Evolutionary conservation across 1,140 invertebrate species (phyloP), one percentile per base, ranked within the genome.

Genomic region (Dendroctonus valens): DNA sequence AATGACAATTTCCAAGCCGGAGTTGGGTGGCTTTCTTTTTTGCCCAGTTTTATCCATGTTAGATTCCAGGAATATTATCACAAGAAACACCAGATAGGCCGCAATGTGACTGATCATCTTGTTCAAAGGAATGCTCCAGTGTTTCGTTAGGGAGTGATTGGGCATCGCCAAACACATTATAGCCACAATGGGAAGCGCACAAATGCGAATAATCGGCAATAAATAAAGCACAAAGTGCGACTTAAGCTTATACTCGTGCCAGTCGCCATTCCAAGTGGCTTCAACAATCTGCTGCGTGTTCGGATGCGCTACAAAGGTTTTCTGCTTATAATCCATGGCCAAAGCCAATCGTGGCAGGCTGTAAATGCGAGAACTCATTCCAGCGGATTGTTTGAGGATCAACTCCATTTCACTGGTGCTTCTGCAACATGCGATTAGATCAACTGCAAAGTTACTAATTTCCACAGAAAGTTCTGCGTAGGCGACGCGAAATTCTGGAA

Each of bases 221-320:
- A 74, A 14, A n/a, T 70, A 65, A 70, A 80, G 81, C 0, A 70
- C 40, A 5, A 76, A 49, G 0, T 42, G 46, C 0, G 76, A 75
- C 70, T 80, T 84, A 12, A 76, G 70, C 58, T 79, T 79, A 83
- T 85, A 87, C 26, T 80, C 79, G 65, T 81, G 75, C 81, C 83
- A 86, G 39, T 83, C 79, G 0, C 81, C 84, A 5, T 80, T 70
- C 87, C 87, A 79, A 11, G 72, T 70, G 6, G 74, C 57, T 62
- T 77, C 75, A 6, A 79, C 70, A 41, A 79, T 75, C 75, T 89
- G 86, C 76, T 91, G 90, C 14, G 88, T 85, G 71, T 90, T 87
- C 0, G 88, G 84, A 76, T 91, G 88, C 2, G 89, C 86, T 0
- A 91, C 87, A 73, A 91, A 91, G 73, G 83, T 83, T 74, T 89